Base-by-base conservation (phyloP, 2,113 vertebrate genomes). In the Fulmarus glacialis region DNA sequence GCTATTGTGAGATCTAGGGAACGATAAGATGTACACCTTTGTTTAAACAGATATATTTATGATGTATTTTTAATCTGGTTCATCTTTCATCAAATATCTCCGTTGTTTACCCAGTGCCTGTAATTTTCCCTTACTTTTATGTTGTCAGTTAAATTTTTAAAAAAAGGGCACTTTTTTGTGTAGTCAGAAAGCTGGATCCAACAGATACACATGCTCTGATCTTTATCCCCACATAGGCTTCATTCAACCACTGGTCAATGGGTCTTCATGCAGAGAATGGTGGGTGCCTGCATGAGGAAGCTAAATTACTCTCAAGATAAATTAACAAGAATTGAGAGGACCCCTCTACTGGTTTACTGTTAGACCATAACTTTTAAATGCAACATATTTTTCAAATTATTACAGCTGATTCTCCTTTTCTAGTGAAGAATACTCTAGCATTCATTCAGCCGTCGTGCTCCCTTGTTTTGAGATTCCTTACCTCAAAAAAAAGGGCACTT, bases 181-280 rank as follows among this genome's bases (percentile, higher is more conserved):
- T 15, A 32, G 8, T 66, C 9, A 40, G 22, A 75, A 45, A n/a
- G 16, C 3, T 66, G 22, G 11, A 52, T 66, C 50, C 18, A 45
- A 34, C 30, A 55, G 11, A 9, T 64, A 8, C 1, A 10, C 6
- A 9, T 2, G 12, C 3, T 50, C 4, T 45, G 32, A 19, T 11
- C 20, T 43, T 92, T 53, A 26, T 15, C 4, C 3, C 6, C 53
- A n/a, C 0, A 0, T 1, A 56, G 16, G 7, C 8, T 56, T 80
- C 64, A 43, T 55, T 89, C 22, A 68, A 29, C 4, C 9, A 40
- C 11, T 13, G 3, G 12, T 70, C 19, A 21, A 5, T 14, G 29
- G 4, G 1, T 42, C 24, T 60, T 73, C 22, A 18, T 23, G 27
- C 8, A 90, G 23, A 47, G 7, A 53, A 59, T 3, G 3, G 1